phyloP scores from a whole-genome alignment of 2,797 vertebrate genomes.

The Aotus griseimembra region DNA sequence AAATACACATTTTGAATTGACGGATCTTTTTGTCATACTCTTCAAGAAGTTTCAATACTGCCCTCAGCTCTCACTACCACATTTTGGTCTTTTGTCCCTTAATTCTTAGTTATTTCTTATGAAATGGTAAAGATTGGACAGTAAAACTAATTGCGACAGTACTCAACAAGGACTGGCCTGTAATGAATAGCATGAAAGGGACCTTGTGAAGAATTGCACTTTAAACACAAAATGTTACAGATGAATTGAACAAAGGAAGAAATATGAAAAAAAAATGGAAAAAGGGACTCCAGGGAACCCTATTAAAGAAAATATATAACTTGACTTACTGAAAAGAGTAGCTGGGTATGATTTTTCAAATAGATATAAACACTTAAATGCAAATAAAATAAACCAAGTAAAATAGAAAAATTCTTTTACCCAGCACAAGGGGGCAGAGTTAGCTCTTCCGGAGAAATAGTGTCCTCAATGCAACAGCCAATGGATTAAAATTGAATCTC shows the following conservation, averaged over 20 bases:
- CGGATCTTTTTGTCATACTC: background rate
- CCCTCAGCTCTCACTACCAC: background rate
- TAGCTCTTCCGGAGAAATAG: background rate
- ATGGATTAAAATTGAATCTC: background rate
- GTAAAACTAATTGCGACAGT: constrained; percentile 39
- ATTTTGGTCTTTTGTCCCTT: constrained; percentile 32
- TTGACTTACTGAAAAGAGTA: background rate
- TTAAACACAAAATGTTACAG: constrained; percentile 31
- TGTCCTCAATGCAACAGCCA: no score
- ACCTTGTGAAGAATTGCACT: constrained; percentile 42
- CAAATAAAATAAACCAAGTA: background rate
- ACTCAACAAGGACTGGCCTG: background rate
- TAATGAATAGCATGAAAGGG: background rate
- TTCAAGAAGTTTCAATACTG: constrained; percentile 12
- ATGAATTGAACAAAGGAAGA: constrained; percentile 24
- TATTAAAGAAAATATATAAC: constrained; percentile 36
- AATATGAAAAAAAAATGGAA: background rate
- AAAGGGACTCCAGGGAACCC: background rate
- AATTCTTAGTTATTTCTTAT: background rate
- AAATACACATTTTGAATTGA: background rate
- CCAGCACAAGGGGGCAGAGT: background rate
- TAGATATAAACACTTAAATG: background rate
- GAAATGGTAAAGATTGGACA: background rate
- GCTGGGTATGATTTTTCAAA: background rate
- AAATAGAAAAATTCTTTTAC: background rate